Percentiles rank a stretch among this genome's conserved stretches.
phyloP scores from a whole-genome alignment of 92 coral and sea anemone species.

The Umimayanthus kanabou region DNA sequence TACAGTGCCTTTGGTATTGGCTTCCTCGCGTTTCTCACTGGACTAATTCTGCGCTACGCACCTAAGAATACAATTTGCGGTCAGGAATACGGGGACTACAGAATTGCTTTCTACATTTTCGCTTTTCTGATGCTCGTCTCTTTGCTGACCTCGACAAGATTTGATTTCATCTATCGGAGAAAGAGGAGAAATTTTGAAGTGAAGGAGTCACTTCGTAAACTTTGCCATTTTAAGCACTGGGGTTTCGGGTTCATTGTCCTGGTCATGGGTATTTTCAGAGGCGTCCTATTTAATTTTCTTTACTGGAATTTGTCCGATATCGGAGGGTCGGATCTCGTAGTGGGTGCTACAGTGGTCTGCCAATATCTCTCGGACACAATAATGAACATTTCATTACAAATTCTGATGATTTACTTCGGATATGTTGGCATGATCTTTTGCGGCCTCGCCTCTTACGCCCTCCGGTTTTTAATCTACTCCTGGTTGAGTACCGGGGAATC shows the following conservation, averaged over 20 bases:
- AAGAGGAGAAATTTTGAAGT: constrained; percentile 59
- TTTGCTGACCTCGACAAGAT: constrained; percentile 59
- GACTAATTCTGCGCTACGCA: constrained; percentile 60
- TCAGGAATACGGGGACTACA: constrained; percentile 69
- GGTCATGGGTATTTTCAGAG: constrained; percentile 78
- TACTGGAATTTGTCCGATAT: constrained; percentile 84
- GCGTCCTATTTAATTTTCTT: constrained; percentile 80
- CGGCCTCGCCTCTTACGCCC: constrained; percentile 80
- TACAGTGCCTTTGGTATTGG: constrained; percentile 85
- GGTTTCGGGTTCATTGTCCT: constrained; percentile 64
- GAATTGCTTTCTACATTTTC: constrained; percentile 71
- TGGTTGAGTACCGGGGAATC: constrained; percentile 83
- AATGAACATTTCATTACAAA: constrained; percentile 72
- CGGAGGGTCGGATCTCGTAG: constrained; percentile 80
- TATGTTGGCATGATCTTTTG: constrained; percentile 82
- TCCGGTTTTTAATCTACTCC: constrained; percentile 81
- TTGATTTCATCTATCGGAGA: constrained; percentile 70
- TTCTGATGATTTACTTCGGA: constrained; percentile 73
- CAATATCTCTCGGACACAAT: constrained; percentile 81
- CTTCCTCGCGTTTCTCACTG: constrained; percentile 66
- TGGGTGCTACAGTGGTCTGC: constrained; percentile 80
- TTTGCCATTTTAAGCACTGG: constrained; percentile 48
- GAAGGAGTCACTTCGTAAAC: constrained; percentile 57
- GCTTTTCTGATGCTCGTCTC: constrained; percentile 71
- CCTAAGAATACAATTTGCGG: constrained; percentile 69